These are phyloP conservation scores for Enteromius radiatus DNA, from an alignment of 2,797 vertebrate genomes.

Conservation along the genomic window DNA sequence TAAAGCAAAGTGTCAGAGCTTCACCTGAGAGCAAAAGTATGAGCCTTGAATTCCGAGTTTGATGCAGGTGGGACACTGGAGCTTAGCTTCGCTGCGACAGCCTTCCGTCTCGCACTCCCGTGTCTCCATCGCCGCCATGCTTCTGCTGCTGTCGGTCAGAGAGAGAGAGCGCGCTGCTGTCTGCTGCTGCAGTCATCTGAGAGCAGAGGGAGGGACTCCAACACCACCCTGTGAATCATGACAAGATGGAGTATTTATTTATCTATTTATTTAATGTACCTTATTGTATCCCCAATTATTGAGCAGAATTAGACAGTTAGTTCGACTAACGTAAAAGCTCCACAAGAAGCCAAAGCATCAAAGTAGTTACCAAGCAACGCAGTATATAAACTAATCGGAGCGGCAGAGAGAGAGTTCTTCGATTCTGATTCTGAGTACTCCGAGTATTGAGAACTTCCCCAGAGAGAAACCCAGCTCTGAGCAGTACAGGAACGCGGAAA, in stretches of 20 bases:
- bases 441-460: too few species aligned
- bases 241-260: neutral
- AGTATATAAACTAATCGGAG: neutral
- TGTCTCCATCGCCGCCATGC: conserved; percentile 87
- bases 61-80: conserved; percentile 97
- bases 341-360: neutral
- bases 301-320: neutral
- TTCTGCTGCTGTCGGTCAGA: conserved; percentile 63
- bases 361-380: neutral
- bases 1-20: conserved; percentile 17
- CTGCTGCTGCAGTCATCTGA: conserved; percentile 35
- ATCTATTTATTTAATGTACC: too few species aligned
- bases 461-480: conserved; percentile 14
- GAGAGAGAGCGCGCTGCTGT: conserved; percentile 30
- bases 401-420: neutral
- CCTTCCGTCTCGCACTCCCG: conserved; percentile 93
- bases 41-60: conserved; percentile 97
- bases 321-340: neutral
- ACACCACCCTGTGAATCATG: conserved; percentile 5
- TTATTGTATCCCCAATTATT: neutral
- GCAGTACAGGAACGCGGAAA: too few species aligned
- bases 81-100: conserved; percentile 92
- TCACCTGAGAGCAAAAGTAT: conserved; percentile 98
- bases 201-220: conserved; percentile 49
- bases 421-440: neutral